These are phyloP conservation scores for Smithornis capensis DNA, from an alignment of 2,113 vertebrate genomes.

Conservation along the genomic window DNA sequence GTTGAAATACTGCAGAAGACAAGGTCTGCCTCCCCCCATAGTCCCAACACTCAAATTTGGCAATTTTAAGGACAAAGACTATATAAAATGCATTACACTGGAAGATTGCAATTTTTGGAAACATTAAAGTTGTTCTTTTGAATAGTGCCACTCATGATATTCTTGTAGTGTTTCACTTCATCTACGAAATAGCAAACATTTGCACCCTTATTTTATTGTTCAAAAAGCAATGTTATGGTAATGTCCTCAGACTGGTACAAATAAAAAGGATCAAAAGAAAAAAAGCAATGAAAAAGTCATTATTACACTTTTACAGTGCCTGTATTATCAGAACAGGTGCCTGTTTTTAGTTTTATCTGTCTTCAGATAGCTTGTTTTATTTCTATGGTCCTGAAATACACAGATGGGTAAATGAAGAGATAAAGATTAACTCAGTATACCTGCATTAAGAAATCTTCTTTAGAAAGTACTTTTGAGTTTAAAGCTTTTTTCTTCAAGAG, in stretches of 20 bases:
- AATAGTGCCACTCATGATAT: background rate
- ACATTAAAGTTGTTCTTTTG: background rate
- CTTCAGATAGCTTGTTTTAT: background rate
- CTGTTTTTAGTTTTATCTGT: background rate
- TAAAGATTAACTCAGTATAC: background rate
- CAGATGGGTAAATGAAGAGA: background rate
- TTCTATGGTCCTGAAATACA: background rate
- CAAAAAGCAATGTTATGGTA: background rate
- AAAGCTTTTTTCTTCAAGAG: background rate
- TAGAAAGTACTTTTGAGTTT: background rate
- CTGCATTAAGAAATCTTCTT: background rate
- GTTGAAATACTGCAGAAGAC: background rate
- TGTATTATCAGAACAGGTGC: background rate
- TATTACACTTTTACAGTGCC: background rate
- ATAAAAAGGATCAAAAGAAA: background rate
- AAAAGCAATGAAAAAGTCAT: background rate
- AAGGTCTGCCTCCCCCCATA: background rate
- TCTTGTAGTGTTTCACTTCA: background rate
- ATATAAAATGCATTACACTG: background rate
- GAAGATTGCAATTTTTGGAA: background rate
- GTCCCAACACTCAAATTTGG: background rate
- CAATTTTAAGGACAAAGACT: background rate
- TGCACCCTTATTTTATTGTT: background rate
- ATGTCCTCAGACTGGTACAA: background rate
- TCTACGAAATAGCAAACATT: background rate